phyloP scores from a whole-genome alignment of 2,888 invertebrate genomes.

The Synanthedon tipuliformis region DNA sequence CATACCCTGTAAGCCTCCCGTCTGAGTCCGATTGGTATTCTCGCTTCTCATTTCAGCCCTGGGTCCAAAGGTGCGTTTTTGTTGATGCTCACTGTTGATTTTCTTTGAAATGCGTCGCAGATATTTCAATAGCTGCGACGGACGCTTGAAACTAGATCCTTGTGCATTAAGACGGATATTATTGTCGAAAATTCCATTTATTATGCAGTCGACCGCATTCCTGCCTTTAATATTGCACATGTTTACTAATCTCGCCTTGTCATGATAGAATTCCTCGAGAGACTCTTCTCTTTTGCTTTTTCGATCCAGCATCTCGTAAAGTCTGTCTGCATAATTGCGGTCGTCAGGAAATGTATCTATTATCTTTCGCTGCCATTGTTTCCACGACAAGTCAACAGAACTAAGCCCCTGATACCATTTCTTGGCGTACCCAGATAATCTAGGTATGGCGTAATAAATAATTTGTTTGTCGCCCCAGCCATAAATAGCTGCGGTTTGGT shows the following conservation, averaged over 20 bases:
- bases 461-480: constrained; percentile 3
- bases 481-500: constrained; percentile 3
- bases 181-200: constrained; percentile 1
- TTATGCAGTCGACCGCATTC: constrained; percentile 3
- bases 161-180: constrained; percentile 3
- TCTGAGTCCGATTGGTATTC: too few relatives aligned
- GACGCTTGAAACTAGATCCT: constrained; percentile 1
- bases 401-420: constrained; percentile 3
- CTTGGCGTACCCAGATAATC: constrained; percentile 1
- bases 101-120: neutral
- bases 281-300: constrained; percentile 1
- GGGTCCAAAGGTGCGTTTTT: neutral
- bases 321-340: constrained; percentile 1
- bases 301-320: neutral
- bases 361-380: constrained; percentile 1
- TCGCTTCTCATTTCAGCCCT: too few relatives aligned
- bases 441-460: constrained; percentile 4
- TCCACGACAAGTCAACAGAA: constrained; percentile 1
- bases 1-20: too few relatives aligned
- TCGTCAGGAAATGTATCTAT: constrained; percentile 1
- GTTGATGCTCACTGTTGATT: neutral
- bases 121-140: neutral
- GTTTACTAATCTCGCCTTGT: constrained; percentile 3
- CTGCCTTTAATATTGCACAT: constrained; percentile 1
- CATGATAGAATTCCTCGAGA: constrained; percentile 5